Conservation (phyloP, 2,888 invertebrate genomes). For the Tanytarsus gracilentus region DNA sequence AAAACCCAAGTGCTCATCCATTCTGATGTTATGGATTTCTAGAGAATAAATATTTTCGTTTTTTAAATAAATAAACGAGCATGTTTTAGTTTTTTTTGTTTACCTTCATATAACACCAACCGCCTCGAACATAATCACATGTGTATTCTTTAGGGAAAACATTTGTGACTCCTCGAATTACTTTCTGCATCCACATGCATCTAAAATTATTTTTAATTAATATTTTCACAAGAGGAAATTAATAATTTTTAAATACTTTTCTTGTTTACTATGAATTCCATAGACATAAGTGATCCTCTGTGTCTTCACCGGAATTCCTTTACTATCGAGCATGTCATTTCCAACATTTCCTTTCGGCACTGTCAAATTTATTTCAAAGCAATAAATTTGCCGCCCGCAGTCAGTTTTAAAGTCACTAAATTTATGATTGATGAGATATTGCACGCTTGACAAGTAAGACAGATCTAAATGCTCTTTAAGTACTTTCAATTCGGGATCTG, state of each 20-base stretch:
- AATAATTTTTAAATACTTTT: constrained; percentile 1
- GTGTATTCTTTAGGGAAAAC: constrained; percentile 59
- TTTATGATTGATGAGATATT: constrained; percentile 43
- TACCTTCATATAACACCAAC: constrained; percentile 73
- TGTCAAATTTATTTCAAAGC: constrained; percentile 41
- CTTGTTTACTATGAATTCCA: constrained; percentile 25
- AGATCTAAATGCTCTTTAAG: constrained; percentile 62
- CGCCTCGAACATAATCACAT: constrained; percentile 62
- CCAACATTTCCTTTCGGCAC: constrained; percentile 39
- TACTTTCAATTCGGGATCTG: constrained; percentile 59
- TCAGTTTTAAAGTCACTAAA: constrained; percentile 39
- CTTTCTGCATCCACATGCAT: constrained; percentile 66
- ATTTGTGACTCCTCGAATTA: constrained; percentile 62
- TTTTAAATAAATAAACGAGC: constrained; percentile 15
- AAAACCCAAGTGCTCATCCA: constrained; percentile 79
- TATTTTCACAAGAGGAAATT: neutral
- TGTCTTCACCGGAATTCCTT: constrained; percentile 35
- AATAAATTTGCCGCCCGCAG: constrained; percentile 40
- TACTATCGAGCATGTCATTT: constrained; percentile 32
- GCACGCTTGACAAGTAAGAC: constrained; percentile 46
- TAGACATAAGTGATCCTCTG: constrained; percentile 33
- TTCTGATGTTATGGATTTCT: constrained; percentile 61
- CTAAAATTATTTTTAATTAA: constrained; percentile 38
- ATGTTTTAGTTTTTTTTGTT: constrained; percentile 3
- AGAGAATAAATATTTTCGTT: constrained; percentile 34